Evolutionary conservation across 2,113 vertebrate genomes (phyloP), one percentile per base, ranked within the genome.

Genomic region (Myrmecophaga tridactyla): DNA sequence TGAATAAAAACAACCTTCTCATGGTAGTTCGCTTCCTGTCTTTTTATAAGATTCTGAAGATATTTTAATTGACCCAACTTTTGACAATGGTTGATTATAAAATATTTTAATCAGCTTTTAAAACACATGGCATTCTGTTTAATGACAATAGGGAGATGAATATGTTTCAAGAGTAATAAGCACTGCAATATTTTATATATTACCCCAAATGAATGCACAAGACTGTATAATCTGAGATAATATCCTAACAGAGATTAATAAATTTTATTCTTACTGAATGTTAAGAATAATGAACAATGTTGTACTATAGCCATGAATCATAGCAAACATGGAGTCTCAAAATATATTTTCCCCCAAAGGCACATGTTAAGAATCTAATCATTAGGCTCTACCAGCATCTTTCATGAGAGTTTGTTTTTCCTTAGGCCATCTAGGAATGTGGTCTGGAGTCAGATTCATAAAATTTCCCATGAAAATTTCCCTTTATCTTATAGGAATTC

Each of bases 1-100:
- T 88, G 88, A 75, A 91, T 83, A 92, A 92, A 90, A 90, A 86
- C n/a, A 93, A 80, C 93, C 72, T 95, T 86, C 46, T 51, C 13
- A 67, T 73, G 39, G 25, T 69, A 69, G 21, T 77, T 86, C 43
- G 43, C 67, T 95, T 86, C n/a, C 6, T 83, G 82, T 65, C 41
- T 75, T 82, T 89, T 96, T 56, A 85, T 89, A 20, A 83, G 65
- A 63, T 34, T 89, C 25, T 67, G 10, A 88, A 78, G 70, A 84
- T 84, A 90, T 0, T 77, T 7, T 72, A 93, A 89, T 89, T 83
- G 73, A 27, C 17, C 27, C 53, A 89, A 48, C 48, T 90, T 85
- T 90, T 60, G 41, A 31, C 36, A 13, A 21, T 1, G 81, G 82
- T 82, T 92, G 23, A 90, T 81, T 73, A 63, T 70, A 85, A 93